Base-by-base conservation (phyloP, 2,888 invertebrate species). In the Oligia fasciuncula region DNA sequence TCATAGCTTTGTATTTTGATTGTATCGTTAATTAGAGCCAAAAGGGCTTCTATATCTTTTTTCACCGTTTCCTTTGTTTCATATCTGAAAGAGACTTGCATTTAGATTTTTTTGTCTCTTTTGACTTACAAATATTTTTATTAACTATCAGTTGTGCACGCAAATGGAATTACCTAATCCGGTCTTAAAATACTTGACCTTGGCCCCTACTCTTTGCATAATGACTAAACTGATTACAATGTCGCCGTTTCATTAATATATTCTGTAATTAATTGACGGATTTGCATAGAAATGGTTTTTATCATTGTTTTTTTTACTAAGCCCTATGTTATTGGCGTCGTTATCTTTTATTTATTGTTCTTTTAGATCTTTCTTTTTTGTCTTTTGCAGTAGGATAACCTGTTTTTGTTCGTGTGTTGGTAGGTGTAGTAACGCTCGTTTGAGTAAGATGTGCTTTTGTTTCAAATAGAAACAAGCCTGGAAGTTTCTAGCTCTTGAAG, bases 211-310 rank as follows among this genome's bases (percentile, higher is more conserved):
- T 77, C 74, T 84, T 79, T 73, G 73, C 79, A 74, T 68, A 71
- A 80, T 80, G 76, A 74, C 62, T 85, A 72, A 85, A 77, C 79
- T 76, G 79, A 84, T 81, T 86, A 78, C 84, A 77, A 70, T 79
- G 81, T 74, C 80, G 79, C 79, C 49, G 73, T 74, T 74, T 62
- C 57, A 73, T 78, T 78, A 77, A 80, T 75, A 75, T 80, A 88
- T 88, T 88, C 72, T 14, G 76, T 85, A 85, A 82, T 79, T 87
- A 78, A 81, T 78, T 78, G 77, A 65, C 69, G 62, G 35, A 83
- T 89, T 89, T 81, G 80, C 88, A 87, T 89, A 83, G 73, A 76
- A 79, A 89, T 87, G 65, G 79, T 81, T 80, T 79, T 79, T 85
- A 70, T 78, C 76, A 73, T 80, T 81, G 75, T 85, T 80, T 80